These are phyloP conservation scores for Cariama cristata DNA, from an alignment of 2,113 vertebrate genomes.

Conservation along the genomic window DNA sequence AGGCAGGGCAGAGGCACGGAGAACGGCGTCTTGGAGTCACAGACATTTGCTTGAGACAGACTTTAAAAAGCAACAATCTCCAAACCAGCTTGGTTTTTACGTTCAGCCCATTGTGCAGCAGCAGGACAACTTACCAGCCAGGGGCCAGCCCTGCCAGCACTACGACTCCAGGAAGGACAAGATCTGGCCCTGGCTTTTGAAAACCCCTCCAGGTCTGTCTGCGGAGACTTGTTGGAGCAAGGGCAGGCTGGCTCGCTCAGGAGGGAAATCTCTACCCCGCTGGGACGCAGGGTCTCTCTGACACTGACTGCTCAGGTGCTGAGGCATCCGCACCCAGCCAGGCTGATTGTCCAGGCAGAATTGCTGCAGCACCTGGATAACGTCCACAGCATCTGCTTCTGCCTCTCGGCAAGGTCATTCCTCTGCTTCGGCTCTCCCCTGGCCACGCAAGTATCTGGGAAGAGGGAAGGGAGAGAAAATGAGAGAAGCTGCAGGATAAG, in stretches of 20 bases:
- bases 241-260: background rate
- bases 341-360: background rate
- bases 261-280: background rate
- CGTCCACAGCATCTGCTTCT: background rate
- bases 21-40: background rate
- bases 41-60: background rate
- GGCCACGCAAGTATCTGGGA: background rate
- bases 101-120: background rate
- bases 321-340: fast-evolving
- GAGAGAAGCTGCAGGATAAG: background rate
- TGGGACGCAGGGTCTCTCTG: background rate
- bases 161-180: background rate
- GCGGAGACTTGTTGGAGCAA: background rate
- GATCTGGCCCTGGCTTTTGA: background rate
- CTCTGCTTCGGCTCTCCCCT: fast-evolving
- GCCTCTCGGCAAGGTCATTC: background rate
- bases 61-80: background rate
- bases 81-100: background rate
- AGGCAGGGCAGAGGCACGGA: background rate
- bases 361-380: background rate
- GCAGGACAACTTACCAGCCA: background rate
- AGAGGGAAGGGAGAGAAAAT: background rate
- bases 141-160: background rate
- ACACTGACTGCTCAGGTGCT: background rate
- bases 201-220: background rate